Evolutionary conservation across 53 echinoderm and acorn worm species (phyloP), one percentile per base, ranked within the genome.

Genomic region (Apostichopus leukothele): DNA sequence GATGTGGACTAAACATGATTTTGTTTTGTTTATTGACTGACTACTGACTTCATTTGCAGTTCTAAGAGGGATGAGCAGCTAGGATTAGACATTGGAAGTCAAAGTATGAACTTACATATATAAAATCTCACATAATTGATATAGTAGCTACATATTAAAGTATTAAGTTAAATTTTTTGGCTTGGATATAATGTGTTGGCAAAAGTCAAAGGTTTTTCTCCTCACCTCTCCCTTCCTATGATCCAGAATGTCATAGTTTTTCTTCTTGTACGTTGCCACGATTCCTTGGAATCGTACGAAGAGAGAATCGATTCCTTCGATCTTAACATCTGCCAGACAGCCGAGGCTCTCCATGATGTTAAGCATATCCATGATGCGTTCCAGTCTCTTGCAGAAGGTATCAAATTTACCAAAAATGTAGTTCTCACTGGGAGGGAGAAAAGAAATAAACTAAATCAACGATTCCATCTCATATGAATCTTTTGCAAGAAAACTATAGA

Each of bases 351-450:
- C 99, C 92, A 99, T 99, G 60, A 96, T 96, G 89, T 99, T 96
- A 10, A 99, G 93, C 91, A 99, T 94, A 88, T 99, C 99, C 21
- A 96, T 93, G 60, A 99, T 99, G 68, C 99, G 95, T 60, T 91
- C 92, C 39, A 98, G 96, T 51, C 99, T 94, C 73, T 96, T 96
- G 74, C 99, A 99, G 91, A 99, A 99, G 19, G 96, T 96, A 90
- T 99, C 99, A 91, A 99, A 99, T 87, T 99, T 99, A 9, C 99
- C 99, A 89, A 99, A 99, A 94, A 99, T 99, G 96, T 99, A 99
- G 91, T 99, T 99, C 92, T 99, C 99, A 93, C 99, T 99, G 84
- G 2, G 71, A 26, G 26, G 19, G 78, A 13, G 19, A 67, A 27
- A 10, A 73, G 50, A 50, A 6, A 21, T 16, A 16, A 0, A 27